These are phyloP conservation scores for Podocnemis expansa DNA, from an alignment of 2,113 vertebrate species.

Conservation along the genomic window DNA sequence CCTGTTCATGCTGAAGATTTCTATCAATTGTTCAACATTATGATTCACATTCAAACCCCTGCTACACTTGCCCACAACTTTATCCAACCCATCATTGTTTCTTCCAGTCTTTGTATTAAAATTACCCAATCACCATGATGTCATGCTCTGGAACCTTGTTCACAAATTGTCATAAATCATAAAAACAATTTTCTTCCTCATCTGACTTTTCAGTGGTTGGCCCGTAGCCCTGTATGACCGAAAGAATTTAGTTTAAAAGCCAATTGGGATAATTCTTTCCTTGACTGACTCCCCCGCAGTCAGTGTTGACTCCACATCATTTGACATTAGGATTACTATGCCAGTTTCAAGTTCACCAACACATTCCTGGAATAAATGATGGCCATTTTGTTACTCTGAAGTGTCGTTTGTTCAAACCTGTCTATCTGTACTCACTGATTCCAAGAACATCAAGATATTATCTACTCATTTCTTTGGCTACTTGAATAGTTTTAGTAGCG, in stretches of 20 bases:
- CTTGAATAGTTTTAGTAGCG: background rate
- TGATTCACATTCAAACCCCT: too few relatives aligned
- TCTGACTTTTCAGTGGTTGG: too few relatives aligned
- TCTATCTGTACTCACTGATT: background rate
- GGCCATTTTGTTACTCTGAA: background rate
- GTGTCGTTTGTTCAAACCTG: background rate
- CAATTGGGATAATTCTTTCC: background rate
- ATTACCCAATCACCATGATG: too few relatives aligned
- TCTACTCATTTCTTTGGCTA: background rate
- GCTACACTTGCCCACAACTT: too few relatives aligned
- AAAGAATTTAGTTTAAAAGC: background rate
- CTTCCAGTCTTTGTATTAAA: too few relatives aligned
- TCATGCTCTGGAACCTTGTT: too few relatives aligned
- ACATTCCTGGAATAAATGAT: background rate
- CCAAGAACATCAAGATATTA: background rate
- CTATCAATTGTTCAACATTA: too few relatives aligned
- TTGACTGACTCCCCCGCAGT: background rate
- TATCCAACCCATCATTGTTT: too few relatives aligned
- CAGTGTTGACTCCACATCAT: background rate
- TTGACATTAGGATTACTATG: too few relatives aligned
- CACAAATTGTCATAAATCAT: too few relatives aligned
- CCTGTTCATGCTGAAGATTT: too few relatives aligned
- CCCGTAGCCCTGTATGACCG: background rate
- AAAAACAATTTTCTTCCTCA: too few relatives aligned
- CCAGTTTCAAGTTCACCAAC: background rate